A percentile compares a stretch with the other conserved stretches of the same genome.
Evolutionary conservation across 2,888 invertebrate genomes (phyloP).

Genomic region (Drosophila nr. perissopoda): DNA sequence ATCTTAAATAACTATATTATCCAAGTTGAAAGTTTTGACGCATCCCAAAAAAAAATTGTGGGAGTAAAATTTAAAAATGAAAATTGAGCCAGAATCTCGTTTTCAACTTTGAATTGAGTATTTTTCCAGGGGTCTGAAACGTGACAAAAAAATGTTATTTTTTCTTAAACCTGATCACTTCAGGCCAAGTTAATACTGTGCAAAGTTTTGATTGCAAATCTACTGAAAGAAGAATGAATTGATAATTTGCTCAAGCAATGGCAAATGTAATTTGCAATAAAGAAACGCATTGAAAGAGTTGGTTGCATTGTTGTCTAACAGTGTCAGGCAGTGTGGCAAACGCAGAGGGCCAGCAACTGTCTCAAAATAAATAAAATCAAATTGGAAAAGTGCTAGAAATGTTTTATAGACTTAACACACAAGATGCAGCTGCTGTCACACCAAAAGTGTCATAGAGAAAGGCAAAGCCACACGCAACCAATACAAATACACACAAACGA

Average conservation of each 20-base stretch:
- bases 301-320: conserved; percentile 17
- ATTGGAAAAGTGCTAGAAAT: conserved; percentile 52
- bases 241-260: conserved; percentile 15
- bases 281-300: conserved; percentile 21
- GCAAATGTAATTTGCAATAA: conserved; percentile 36
- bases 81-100: background rate
- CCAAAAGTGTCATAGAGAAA: conserved; percentile 42
- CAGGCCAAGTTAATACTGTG: background rate
- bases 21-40: background rate
- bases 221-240: background rate
- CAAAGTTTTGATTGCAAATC: background rate
- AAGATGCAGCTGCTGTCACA: conserved; percentile 58
- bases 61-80: background rate
- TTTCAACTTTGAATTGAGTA: background rate
- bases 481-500: conserved; percentile 5
- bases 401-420: conserved; percentile 38
- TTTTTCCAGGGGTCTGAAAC: background rate
- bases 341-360: conserved; percentile 22
- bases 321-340: conserved; percentile 23
- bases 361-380: conserved; percentile 55
- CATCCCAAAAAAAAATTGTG: background rate
- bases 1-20: background rate
- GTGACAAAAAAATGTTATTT: rapidly evolving
- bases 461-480: conserved; percentile 16
- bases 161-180: background rate